Evolutionary conservation across 2,113 vertebrate species (phyloP), one percentile per base, ranked within the genome.

Genomic region (Thunnus thynnus): DNA sequence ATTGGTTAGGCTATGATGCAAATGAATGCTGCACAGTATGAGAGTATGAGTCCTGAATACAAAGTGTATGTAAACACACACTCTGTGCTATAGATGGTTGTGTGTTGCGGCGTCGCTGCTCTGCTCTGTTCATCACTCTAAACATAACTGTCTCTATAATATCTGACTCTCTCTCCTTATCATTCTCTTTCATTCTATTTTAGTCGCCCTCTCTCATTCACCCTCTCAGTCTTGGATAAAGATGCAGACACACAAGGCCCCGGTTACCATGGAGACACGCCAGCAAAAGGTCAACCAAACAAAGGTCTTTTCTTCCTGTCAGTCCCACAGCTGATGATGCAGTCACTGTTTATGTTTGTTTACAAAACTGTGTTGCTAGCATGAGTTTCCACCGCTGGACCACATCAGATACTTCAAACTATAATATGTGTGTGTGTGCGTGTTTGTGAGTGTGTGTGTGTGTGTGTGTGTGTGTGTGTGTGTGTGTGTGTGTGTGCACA

Each of bases 251-350:
- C 70, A 82, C 32, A 64, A 48, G 64, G 50, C 41, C 44, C 14
- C 13, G 63, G 88, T 90, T 85, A 14, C 78, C 82, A 87, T 65
- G 52, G 92, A 85, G 76, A 85, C 88, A 60, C 14, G 20, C 13
- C 60, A 69, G 57, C 50, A 51, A 91, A 92, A 93, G 84, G 90
- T 88, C 90, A 90, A 57, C 71, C 61, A 84, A 88, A 93, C 88
- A 89, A 82, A 67, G 76, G 79, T 47, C 60, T 30, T 64, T 67
- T 73, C 76, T 90, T 90, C 84, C 86, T 79, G 55, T 76, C 83
- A n/a, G 71, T 46, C 50, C 60, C 52, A 41, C 71, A 51, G 82
- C 82, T 76, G 78, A 89, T 30, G 32, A 52, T 87, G 90, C 88
- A 76, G 88, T 87, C 91, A 88, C 64, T 79, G 80, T 86, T 89